phyloP scores from a whole-genome alignment of 1,140 invertebrate genomes.

The Ceratina japonica region DNA sequence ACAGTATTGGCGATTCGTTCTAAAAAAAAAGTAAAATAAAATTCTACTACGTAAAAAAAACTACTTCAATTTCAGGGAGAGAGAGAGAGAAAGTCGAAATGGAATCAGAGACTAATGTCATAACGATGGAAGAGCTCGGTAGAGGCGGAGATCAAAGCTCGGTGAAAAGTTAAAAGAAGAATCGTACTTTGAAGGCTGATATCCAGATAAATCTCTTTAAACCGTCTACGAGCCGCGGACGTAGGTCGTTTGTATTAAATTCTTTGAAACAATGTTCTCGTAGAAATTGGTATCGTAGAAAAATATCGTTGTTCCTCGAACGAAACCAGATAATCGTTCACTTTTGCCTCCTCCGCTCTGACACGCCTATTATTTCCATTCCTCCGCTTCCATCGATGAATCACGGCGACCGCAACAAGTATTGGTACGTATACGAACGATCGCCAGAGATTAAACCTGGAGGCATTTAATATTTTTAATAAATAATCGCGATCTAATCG shows the following conservation, averaged over 20 bases:
- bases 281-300: slow-evolving; percentile 14
- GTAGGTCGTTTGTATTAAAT: slow-evolving; percentile 3
- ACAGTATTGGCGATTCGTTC: no score
- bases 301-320: slow-evolving; percentile 17
- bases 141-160: background rate
- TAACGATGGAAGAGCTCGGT: background rate
- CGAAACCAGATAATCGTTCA: background rate
- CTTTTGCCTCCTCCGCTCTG: no score
- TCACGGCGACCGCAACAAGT: no score
- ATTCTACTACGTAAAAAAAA: background rate
- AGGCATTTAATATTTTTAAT: no score
- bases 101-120: background rate
- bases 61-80: background rate
- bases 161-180: background rate
- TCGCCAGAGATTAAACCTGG: no score
- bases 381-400: no score
- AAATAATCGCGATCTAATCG: no score
- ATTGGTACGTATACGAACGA: no score
- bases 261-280: background rate
- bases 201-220: slow-evolving; percentile 10
- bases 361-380: no score
- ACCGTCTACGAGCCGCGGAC: background rate
- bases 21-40: no score
- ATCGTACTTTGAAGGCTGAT: slow-evolving; percentile 23
- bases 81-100: background rate